Evolutionary conservation across 23 tunicate genomes (phyloP).

Genomic region (Phallusia fumigata): DNA sequence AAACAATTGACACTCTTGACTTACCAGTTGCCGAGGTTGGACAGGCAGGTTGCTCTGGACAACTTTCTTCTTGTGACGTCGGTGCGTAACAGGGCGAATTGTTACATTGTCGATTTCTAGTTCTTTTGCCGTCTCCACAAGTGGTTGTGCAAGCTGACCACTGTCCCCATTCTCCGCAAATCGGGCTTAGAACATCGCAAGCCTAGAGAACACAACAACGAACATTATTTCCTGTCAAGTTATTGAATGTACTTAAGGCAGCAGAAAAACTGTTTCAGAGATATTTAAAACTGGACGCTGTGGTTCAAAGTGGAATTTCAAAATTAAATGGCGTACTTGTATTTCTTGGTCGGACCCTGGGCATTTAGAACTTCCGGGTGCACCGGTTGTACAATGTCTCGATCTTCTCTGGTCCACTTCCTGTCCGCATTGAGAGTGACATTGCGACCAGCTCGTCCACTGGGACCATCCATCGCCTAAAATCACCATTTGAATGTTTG

Average conservation of each 20-base stretch:
- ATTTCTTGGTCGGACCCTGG: background rate
- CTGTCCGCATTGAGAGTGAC: constrained; percentile 25
- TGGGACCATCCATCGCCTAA: constrained; percentile 7
- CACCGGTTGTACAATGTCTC: constrained; percentile 30
- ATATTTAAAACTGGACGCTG: too few species aligned
- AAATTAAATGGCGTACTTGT: background rate
- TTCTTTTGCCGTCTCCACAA: constrained; percentile 53
- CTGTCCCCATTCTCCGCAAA: constrained; percentile 19
- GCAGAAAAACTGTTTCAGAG: too few species aligned
- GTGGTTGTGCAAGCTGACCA: constrained; percentile 59
- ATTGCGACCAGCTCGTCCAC: constrained; percentile 19
- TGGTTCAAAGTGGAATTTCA: background rate
- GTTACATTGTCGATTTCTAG: constrained; percentile 32
- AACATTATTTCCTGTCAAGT: background rate
- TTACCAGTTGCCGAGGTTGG: background rate
- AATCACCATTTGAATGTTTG: background rate
- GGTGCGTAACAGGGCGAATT: constrained; percentile 1
- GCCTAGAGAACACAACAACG: background rate
- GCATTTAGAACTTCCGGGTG: constrained; percentile 24
- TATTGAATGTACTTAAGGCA: too few species aligned
- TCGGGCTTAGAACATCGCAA: background rate
- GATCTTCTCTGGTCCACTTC: background rate
- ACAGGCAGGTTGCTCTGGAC: background rate
- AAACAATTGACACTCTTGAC: too few species aligned
- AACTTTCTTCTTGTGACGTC: background rate